Evolutionary conservation across 2,113 vertebrate species (phyloP).

Genomic region (Pavo muticus): DNA sequence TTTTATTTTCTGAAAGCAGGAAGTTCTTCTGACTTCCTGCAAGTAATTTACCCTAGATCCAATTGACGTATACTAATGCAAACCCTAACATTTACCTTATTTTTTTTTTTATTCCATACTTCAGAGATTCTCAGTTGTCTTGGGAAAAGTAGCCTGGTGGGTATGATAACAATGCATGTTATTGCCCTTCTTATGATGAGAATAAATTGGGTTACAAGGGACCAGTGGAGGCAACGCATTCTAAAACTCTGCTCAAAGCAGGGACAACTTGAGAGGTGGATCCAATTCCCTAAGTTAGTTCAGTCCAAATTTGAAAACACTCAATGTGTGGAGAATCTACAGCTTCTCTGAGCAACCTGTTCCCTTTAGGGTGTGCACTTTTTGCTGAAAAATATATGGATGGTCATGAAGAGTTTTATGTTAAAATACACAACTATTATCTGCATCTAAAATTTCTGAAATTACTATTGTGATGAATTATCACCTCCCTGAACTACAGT

Average conservation of each 20-base stretch:
- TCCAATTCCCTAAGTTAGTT: neutral
- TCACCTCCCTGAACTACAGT: neutral
- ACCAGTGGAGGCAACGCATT: neutral
- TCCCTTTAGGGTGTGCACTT: neutral
- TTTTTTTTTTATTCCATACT: neutral
- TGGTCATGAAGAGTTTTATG: neutral
- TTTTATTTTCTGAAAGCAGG: constrained; percentile 30
- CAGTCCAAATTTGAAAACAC: neutral
- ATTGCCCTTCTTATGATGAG: neutral
- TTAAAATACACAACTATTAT: neutral
- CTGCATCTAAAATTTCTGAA: neutral
- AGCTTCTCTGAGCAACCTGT: neutral
- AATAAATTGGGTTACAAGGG: neutral
- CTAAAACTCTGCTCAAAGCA: neutral
- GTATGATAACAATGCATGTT: neutral
- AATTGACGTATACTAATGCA: neutral
- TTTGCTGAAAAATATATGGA: neutral
- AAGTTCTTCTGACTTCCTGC: constrained; percentile 31
- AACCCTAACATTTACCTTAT: neutral
- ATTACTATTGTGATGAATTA: neutral
- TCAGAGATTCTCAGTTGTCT: neutral
- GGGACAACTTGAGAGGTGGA: neutral
- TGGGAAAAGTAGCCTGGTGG: neutral
- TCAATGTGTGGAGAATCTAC: neutral
- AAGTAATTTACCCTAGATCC: constrained; percentile 47